A percentile compares a stretch with the other conserved stretches of the same genome.
phyloP scores from a whole-genome alignment of 2,797 vertebrate species.

The Gallinago nigripennis region DNA sequence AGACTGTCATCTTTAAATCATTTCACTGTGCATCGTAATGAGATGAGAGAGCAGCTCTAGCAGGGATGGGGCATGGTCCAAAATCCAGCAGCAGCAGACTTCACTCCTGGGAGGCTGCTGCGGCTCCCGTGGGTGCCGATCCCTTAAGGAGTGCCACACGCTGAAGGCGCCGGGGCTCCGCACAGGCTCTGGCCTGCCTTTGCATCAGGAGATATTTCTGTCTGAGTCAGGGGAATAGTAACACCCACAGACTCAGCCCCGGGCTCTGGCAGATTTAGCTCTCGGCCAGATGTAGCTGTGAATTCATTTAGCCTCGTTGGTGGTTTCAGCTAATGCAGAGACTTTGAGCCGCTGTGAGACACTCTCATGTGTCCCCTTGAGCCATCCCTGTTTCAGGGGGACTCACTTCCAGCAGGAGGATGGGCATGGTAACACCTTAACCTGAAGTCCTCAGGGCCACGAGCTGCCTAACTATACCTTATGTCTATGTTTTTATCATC shows the following conservation, averaged over 20 bases:
- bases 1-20: neutral
- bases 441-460: neutral
- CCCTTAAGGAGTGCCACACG: neutral
- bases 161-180: neutral
- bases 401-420: neutral
- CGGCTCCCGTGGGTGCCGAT: neutral
- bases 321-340: neutral
- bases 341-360: neutral
- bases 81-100: neutral
- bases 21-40: neutral
- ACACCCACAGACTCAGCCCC: slow-evolving; percentile 50
- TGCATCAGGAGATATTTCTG: slow-evolving; percentile 12
- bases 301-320: slow-evolving; percentile 7
- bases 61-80: neutral
- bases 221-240: slow-evolving; percentile 60
- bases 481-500: neutral
- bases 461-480: neutral
- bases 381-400: neutral
- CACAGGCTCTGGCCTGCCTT: neutral
- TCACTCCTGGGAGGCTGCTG: neutral
- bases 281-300: slow-evolving; percentile 29
- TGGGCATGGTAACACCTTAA: neutral
- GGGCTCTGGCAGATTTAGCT: slow-evolving; percentile 46
- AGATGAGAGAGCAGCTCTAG: neutral
- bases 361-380: neutral